Percentiles rank a stretch among this genome's conserved stretches.
phyloP scores from a whole-genome alignment of 2,888 invertebrate genomes.

The Melanostoma scalare region DNA sequence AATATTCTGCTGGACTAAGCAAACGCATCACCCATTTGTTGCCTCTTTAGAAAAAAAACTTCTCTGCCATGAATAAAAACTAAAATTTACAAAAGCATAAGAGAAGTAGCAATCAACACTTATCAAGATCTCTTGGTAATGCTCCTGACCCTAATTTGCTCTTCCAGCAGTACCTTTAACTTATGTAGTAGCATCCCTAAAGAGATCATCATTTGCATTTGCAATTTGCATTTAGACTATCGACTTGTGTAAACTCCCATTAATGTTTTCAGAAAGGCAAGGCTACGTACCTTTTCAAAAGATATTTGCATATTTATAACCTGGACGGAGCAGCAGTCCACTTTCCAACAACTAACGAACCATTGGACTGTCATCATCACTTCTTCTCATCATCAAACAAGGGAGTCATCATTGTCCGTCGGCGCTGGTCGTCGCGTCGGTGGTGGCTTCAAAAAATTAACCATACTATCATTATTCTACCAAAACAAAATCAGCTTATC shows the following conservation, averaged over 20 bases:
- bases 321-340: background rate
- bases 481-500: conserved; percentile 37
- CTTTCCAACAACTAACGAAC: background rate
- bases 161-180: conserved; percentile 17
- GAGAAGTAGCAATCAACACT: conserved; percentile 26
- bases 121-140: conserved; percentile 18
- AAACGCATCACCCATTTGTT: no score
- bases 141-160: conserved; percentile 28
- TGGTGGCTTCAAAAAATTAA: conserved; percentile 10
- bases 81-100: conserved; percentile 3
- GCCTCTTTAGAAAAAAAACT: no score
- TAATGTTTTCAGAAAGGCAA: conserved; percentile 8
- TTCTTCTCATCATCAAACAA: background rate
- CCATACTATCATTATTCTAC: conserved; percentile 20
- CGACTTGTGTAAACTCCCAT: conserved; percentile 36
- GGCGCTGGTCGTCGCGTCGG: conserved; percentile 5
- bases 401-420: background rate
- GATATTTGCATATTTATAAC: conserved; percentile 44
- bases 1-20: no score
- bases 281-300: background rate
- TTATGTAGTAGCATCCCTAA: conserved; percentile 20
- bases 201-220: conserved; percentile 30
- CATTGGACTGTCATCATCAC: conserved; percentile 1
- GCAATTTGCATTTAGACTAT: conserved; percentile 48
- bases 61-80: no score